phyloP scores from a whole-genome alignment of 1,140 invertebrate species.

The Cephus cinctus region DNA sequence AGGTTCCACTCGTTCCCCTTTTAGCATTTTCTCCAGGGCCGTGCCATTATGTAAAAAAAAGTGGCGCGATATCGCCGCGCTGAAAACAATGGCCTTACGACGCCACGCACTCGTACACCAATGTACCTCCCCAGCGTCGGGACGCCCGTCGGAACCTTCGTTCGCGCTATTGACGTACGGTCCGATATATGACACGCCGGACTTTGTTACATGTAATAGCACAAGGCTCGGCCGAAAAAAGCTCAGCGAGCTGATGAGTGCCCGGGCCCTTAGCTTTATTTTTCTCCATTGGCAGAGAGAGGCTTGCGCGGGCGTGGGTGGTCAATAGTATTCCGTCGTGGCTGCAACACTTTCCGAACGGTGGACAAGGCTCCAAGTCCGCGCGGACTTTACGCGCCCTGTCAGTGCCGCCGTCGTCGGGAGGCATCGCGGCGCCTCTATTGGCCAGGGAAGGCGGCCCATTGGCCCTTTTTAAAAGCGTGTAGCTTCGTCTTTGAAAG shows the following conservation, averaged over 20 bases:
- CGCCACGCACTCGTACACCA: no score
- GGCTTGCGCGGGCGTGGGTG: constrained; percentile 43
- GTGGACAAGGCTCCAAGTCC: constrained; percentile 22
- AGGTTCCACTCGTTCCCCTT: no score
- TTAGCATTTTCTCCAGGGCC: no score
- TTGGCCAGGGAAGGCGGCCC: constrained; percentile 24
- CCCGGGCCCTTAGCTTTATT: constrained; percentile 24
- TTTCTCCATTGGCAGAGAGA: constrained; percentile 19
- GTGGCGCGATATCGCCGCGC: no score
- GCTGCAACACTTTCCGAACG: neutral
- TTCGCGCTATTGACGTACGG: constrained; percentile 45
- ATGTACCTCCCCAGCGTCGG: no score
- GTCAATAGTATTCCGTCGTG: constrained; percentile 47
- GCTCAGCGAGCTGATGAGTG: constrained; percentile 38
- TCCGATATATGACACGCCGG: constrained; percentile 44
- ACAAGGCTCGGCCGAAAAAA: constrained; percentile 30
- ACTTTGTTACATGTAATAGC: constrained; percentile 52
- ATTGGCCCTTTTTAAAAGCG: constrained; percentile 41
- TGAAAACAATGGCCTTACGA: no score
- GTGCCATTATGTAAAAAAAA: no score
- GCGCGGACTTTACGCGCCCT: constrained; percentile 35
- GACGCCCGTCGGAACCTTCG: constrained; percentile 31
- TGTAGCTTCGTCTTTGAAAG: constrained; percentile 14
- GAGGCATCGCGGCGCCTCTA: neutral
- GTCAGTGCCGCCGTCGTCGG: constrained; percentile 6